Base-by-base conservation (phyloP, 2,113 vertebrate species). In the Bos javanicus region DNA sequence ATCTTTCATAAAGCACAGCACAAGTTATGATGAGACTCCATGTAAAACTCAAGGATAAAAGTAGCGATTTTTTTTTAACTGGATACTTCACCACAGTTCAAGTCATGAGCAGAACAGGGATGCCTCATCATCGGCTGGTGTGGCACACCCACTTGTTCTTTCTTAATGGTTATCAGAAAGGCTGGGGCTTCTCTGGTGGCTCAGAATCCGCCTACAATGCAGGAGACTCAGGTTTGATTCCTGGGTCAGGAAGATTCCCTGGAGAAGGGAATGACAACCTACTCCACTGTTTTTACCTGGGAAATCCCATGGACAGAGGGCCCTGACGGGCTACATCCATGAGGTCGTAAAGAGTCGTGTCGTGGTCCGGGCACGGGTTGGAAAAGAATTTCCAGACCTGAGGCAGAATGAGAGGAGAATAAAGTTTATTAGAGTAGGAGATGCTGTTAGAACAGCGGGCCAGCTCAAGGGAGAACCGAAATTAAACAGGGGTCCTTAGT, bases 11-110 rank as follows among this genome's bases (percentile, higher is more conserved):
- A n/a, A 7, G 91, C 95, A 33, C 3, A 48, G 48, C 64, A 17
- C 16, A 7, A 28, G 48, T 95, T 57, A 84, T 46, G 95, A 62
- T 33, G 57, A 82, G 92, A 64, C 23, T 57, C 71, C 50, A 60
- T 88, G 28, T 56, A 91, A 93, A 80, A 84, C 57, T 7, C 50
- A 89, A 62, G 67, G 28, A 52, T 26, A 90, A 94, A 92, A 86
- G 36, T 23, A 64, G 28, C 23, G 13, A 30, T 28, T 80, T 12
- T 39, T 90, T 76, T 64, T 33, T 16, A 64, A 16, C 26, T 50
- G 67, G 48, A 28, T 19, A 7, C 28, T 83, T 23, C 48, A 9
- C 76, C 30, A 43, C 23, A 57, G 56, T 82, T 43, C 19, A 93
- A 81, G 50, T 83, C 87, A 14, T 0, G 9, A 76, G 64, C 43